Base-by-base conservation (phyloP, 2,113 vertebrate species). In the Taxidea taxus region DNA sequence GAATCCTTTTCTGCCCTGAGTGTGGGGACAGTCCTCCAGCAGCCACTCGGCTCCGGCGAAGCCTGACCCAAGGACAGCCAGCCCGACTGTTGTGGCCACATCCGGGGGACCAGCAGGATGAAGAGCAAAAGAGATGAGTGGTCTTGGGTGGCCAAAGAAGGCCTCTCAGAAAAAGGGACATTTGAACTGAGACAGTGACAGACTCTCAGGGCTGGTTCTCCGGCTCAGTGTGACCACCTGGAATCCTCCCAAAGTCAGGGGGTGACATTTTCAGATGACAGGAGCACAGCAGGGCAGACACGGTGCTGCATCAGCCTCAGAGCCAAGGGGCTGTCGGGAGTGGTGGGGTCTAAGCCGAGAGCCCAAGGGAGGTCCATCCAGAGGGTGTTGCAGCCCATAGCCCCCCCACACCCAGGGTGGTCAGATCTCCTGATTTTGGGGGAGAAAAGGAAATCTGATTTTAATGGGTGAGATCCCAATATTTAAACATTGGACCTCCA, bases 261-360 rank as follows among this genome's bases (percentile, higher is more conserved):
- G 31, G 3, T 85, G 58, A 11, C 49, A 12, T n/a, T 6, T 54
- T 23, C 62, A 54, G 62, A 14, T 1, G 47, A 72, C 23, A 85
- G 51, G 37, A 39, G 37, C 31, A 39, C 49, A 49, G 56, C 29
- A 29, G 56, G 34, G 29, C 12, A 29, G 39, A 29, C 5, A 3
- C 1, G 0, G 31, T 13, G 20, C 51, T 47, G 8, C 9, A 1
- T 47, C 14, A 6, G 87, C 14, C 58, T 29, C 42, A 7, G 44
- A 74, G 56, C n/a, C 12, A 14, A 60, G 66, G 49, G 25, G 42
- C 31, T 6, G 1, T 39, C 1, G 25, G 31, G 91, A 18, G 14
- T 20, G 21, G 5, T 23, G 42, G 37, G 16, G 60, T 51, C 37
- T 16, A 37, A 42, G 47, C 23, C 23, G 27, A 51, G 8, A 47